A percentile compares a stretch with the other conserved stretches of the same genome.
Evolutionary conservation across 2,888 invertebrate species (phyloP).

Genomic region (Apotomis turbidana): DNA sequence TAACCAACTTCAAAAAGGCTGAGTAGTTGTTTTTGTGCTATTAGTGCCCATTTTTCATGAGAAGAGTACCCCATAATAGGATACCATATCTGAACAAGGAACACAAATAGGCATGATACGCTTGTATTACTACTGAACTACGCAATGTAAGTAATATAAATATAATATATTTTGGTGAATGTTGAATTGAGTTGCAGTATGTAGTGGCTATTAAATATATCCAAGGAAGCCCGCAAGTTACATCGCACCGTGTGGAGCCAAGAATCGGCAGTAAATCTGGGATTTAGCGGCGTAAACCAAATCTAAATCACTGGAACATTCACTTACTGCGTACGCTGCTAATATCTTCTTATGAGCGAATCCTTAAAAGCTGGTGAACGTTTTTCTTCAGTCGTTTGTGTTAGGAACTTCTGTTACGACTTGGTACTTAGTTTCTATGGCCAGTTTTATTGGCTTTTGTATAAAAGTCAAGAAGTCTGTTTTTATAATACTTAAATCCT

Average conservation of each 20-base stretch:
- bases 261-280: constrained; percentile 40
- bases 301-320: constrained; percentile 42
- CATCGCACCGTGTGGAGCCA: constrained; percentile 36
- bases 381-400: neutral
- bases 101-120: too few relatives aligned
- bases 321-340: constrained; percentile 37
- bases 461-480: neutral
- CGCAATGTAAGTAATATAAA: neutral
- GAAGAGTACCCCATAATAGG: too few relatives aligned
- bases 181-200: constrained; percentile 2
- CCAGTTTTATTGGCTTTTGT: neutral
- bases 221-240: constrained; percentile 38
- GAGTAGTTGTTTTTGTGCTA: too few relatives aligned
- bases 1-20: too few relatives aligned
- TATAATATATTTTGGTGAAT: neutral
- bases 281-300: constrained; percentile 40
- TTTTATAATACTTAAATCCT: too few relatives aligned
- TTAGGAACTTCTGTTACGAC: neutral
- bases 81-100: too few relatives aligned
- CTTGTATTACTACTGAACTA: too few relatives aligned
- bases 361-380: constrained; percentile 9
- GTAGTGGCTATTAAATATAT: constrained; percentile 37
- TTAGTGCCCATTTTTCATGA: too few relatives aligned
- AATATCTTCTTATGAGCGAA: constrained; percentile 35
- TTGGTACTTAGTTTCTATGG: neutral